These are phyloP conservation scores for Malurus melanocephalus DNA, from an alignment of 2,113 vertebrate genomes.

Conservation along the genomic window DNA sequence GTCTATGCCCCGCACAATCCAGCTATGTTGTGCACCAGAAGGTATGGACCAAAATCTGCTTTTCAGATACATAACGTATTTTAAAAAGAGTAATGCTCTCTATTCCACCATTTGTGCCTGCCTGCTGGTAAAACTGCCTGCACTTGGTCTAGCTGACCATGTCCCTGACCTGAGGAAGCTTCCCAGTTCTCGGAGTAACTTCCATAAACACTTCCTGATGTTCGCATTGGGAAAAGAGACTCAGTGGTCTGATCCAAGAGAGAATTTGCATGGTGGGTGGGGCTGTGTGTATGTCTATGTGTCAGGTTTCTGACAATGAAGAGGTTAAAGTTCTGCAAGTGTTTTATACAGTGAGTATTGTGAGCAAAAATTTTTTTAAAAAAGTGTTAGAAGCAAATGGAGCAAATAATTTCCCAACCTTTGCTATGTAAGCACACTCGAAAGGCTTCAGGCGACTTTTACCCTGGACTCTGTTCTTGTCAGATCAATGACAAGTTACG, in stretches of 20 bases:
- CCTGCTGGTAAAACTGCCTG: not conserved
- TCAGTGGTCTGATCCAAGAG: not conserved
- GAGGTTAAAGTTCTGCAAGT: conserved; percentile 11
- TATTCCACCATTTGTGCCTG: not conserved
- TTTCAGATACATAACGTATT: not conserved
- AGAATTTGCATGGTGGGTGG: not conserved
- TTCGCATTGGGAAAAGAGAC: not conserved
- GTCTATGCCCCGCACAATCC: not conserved
- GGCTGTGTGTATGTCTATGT: too few relatives aligned
- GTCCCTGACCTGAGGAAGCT: accelerated
- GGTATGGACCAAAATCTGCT: not conserved
- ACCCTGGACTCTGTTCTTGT: conserved; percentile 68
- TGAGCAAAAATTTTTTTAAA: not conserved
- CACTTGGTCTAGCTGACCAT: not conserved
- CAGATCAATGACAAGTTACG: conserved; percentile 84
- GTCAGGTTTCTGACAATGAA: not conserved
- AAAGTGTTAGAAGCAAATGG: conserved; percentile 35
- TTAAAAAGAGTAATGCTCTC: not conserved
- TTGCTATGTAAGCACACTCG: conserved; percentile 50
- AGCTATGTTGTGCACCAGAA: not conserved
- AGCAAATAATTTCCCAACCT: conserved; percentile 60
- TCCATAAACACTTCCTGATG: accelerated
- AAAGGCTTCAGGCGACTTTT: conserved; percentile 72
- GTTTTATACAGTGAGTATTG: not conserved
- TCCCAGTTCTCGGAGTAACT: not conserved